Percentiles rank a stretch among this genome's conserved stretches.
phyloP scores from a whole-genome alignment of 2,797 vertebrate species.

The Enteromius mattozi region DNA sequence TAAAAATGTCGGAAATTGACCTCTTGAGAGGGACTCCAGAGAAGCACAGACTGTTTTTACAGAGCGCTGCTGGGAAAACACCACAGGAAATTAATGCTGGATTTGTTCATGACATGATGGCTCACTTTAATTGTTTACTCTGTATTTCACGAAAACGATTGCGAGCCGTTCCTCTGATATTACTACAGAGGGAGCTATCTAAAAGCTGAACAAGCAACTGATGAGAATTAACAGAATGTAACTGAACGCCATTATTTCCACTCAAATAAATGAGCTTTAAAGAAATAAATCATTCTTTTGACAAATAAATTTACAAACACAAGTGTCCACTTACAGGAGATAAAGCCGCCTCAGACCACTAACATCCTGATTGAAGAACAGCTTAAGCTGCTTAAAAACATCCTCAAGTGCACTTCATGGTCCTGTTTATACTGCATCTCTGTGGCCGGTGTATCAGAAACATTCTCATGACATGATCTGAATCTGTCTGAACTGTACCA shows the following conservation, averaged over 20 bases:
- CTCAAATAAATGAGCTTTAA: background rate
- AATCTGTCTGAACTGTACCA: background rate
- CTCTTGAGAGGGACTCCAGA: background rate
- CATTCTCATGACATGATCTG: background rate
- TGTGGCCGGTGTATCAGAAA: background rate
- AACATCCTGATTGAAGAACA: background rate
- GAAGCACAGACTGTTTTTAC: slow-evolving; percentile 32
- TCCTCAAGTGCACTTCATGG: background rate
- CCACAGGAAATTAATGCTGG: slow-evolving; percentile 52
- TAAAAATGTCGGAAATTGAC: background rate
- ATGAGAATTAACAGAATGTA: background rate
- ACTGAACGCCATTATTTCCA: background rate
- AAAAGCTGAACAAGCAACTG: background rate
- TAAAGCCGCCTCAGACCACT: background rate
- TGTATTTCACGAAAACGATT: background rate
- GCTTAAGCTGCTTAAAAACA: background rate
- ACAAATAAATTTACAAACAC: too few species aligned
- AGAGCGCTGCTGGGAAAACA: slow-evolving; percentile 7
- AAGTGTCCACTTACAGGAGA: background rate
- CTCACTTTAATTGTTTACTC: slow-evolving; percentile 20
- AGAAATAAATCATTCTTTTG: background rate
- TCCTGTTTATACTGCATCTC: background rate
- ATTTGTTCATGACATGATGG: slow-evolving; percentile 1
- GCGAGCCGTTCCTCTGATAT: background rate
- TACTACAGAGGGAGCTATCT: background rate